phyloP scores from a whole-genome alignment of 2,888 invertebrate species.

The Scaptomyza flava region DNA sequence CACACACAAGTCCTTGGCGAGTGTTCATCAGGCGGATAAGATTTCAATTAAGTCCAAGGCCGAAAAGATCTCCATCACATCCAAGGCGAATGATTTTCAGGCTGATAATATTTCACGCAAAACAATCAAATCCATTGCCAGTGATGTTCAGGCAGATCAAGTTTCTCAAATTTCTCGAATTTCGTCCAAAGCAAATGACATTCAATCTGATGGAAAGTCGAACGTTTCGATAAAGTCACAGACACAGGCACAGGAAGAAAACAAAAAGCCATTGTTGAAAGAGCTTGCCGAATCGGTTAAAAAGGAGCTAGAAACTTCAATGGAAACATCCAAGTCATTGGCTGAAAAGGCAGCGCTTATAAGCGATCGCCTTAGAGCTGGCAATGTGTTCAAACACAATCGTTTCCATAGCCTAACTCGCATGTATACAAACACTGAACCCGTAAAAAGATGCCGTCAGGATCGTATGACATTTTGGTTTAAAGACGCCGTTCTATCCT shows the following conservation, averaged over 20 bases:
- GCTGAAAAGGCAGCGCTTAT: slow-evolving; percentile 40
- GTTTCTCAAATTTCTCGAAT: slow-evolving; percentile 7
- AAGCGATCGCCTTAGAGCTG: slow-evolving; percentile 54
- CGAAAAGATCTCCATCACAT: background rate
- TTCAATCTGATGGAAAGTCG: background rate
- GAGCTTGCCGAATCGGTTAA: slow-evolving; percentile 23
- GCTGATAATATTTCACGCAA: slow-evolving; percentile 11
- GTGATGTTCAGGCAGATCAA: slow-evolving; percentile 3
- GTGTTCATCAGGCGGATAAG: background rate
- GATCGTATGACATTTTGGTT: slow-evolving; percentile 65
- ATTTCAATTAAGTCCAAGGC: slow-evolving; percentile 6
- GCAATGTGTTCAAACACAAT: slow-evolving; percentile 49
- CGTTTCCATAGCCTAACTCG: slow-evolving; percentile 45
- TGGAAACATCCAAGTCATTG: slow-evolving; percentile 12
- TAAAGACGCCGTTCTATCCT: slow-evolving; percentile 63
- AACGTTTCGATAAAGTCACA: slow-evolving; percentile 8
- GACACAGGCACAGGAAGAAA: background rate
- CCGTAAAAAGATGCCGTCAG: slow-evolving; percentile 30
- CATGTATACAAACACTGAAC: slow-evolving; percentile 34
- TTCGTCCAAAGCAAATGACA: background rate
- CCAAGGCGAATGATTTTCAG: background rate
- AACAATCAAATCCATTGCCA: slow-evolving; percentile 20
- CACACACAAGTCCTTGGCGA: background rate
- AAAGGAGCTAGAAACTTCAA: slow-evolving; percentile 7
- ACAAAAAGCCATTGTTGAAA: background rate